A percentile compares a stretch with the other conserved stretches of the same genome.
Conservation (phyloP, 2,113 vertebrate species). For the Columbina picui region DNA sequence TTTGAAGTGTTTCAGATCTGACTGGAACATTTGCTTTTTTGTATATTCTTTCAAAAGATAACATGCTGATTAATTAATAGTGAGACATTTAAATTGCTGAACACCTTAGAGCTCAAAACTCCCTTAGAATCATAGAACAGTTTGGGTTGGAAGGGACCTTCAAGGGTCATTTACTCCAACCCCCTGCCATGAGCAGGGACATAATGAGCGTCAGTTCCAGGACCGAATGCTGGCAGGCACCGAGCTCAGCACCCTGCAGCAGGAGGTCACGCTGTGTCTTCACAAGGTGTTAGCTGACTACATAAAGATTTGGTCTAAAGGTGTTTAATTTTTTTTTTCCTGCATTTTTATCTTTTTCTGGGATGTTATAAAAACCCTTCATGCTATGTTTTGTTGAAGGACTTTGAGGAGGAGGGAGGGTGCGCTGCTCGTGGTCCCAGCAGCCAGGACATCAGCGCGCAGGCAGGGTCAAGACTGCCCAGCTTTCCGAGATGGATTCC, state of each 20-base stretch:
- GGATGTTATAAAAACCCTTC: background rate
- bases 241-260: background rate
- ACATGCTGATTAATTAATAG: background rate
- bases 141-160: too few relatives aligned
- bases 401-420: background rate
- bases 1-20: background rate
- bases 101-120: background rate
- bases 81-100: background rate
- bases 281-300: background rate
- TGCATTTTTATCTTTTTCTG: background rate
- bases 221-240: background rate
- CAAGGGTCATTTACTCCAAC: too few relatives aligned
- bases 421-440: background rate
- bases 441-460: background rate
- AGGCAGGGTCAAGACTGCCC: background rate
- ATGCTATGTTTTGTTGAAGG: background rate
- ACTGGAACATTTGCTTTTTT: background rate
- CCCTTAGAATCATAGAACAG: background rate
- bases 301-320: background rate
- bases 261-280: background rate
- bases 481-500: conserved; percentile 1
- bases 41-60: background rate
- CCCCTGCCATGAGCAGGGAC: too few relatives aligned
- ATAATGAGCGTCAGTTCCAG: background rate
- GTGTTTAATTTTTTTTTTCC: background rate